Evolutionary conservation across 2,888 invertebrate species (phyloP).

Genomic region (Julus scanicus): DNA sequence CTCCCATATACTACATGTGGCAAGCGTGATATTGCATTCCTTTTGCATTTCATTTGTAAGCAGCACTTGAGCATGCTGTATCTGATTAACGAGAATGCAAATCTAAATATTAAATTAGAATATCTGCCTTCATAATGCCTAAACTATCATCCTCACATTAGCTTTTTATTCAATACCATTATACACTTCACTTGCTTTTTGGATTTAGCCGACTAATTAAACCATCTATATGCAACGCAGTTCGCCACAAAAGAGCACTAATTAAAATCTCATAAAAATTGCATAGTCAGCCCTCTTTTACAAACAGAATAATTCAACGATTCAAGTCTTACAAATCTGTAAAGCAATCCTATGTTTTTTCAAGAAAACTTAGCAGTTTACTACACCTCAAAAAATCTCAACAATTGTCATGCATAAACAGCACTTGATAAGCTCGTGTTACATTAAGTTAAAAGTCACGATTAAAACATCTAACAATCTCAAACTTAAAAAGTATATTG

Average conservation of each 20-base stretch:
- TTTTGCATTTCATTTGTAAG: not conserved
- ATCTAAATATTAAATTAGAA: constrained; percentile 29
- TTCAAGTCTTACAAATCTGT: not conserved
- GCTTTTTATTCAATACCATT: constrained; percentile 24
- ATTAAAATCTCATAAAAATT: constrained; percentile 27
- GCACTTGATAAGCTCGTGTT: too few relatives aligned
- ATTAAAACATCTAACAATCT: not conserved
- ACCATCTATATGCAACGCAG: not conserved
- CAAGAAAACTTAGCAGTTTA: not conserved
- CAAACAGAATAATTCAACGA: not conserved
- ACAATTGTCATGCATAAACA: not conserved
- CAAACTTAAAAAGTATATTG: too few relatives aligned
- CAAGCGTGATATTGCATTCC: not conserved
- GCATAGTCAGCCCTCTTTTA: not conserved
- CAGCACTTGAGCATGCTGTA: not conserved
- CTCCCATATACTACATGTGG: not conserved
- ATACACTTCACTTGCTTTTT: not conserved
- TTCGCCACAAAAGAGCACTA: not conserved
- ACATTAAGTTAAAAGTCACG: too few relatives aligned
- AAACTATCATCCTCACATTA: not conserved
- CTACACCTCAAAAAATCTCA: not conserved
- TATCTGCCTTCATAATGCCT: constrained; percentile 10
- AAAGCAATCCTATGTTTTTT: not conserved
- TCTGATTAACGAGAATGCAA: not conserved
- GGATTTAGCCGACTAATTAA: not conserved